Evolutionary conservation across 2,113 vertebrate genomes (phyloP).

Genomic region (Eptesicus fuscus): DNA sequence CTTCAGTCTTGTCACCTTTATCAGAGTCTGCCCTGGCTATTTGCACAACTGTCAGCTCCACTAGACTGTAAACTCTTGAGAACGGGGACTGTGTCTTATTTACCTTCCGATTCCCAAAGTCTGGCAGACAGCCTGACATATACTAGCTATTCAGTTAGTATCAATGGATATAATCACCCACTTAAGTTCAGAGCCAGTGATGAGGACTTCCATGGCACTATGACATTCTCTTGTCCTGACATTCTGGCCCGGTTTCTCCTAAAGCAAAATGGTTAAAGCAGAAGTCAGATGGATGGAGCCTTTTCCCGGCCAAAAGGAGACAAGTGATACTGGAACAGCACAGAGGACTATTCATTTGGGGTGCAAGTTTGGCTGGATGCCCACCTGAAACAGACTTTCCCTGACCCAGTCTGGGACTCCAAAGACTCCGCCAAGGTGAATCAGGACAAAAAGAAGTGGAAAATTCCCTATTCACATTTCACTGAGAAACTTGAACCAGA

Average conservation of each 20-base stretch:
- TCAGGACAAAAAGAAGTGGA: constrained; percentile 62
- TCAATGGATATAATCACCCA: not conserved
- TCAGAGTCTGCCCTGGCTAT: not conserved
- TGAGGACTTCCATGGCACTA: not conserved
- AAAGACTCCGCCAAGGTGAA: constrained; percentile 58
- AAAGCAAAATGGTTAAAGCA: not conserved
- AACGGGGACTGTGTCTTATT: not conserved
- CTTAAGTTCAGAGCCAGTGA: not conserved
- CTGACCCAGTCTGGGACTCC: constrained; percentile 2
- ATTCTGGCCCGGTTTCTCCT: not conserved
- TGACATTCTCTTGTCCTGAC: not conserved
- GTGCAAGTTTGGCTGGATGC: not conserved
- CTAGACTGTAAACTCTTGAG: not conserved
- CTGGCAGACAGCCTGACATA: not conserved
- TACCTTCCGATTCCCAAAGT: not conserved
- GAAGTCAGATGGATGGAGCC: not conserved
- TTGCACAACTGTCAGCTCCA: not conserved
- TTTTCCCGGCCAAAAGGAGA: not conserved
- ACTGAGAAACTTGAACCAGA: constrained; percentile 66
- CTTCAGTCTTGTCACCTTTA: not conserved
- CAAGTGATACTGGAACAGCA: not conserved
- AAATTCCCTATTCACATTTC: constrained; percentile 59
- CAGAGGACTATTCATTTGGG: constrained; percentile 26
- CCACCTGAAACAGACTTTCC: constrained; percentile 2
- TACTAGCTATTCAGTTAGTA: not conserved